Evolutionary conservation across 2,888 invertebrate species (phyloP), one percentile per base, ranked within the genome.

Genomic region (Lasiommata megera): DNA sequence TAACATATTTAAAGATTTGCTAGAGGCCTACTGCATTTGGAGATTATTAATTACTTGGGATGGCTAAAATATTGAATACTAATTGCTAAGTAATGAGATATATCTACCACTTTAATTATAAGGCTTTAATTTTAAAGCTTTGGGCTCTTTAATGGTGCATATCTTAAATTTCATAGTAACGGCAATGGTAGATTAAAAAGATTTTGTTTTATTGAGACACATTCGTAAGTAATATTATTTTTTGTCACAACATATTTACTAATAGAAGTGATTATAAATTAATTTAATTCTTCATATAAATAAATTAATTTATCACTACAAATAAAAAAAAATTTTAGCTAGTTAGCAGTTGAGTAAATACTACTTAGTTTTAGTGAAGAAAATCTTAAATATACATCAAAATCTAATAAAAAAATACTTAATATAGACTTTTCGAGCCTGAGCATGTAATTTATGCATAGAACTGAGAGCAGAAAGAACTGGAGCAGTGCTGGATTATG

Each of bases 111-210:
- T 62, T 40, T 59, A 9, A 50, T 5, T n/a, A 47, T 57, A 56
- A 53, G 51, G 46, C 46, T 54, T 56, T 47, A 41, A 16, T 54
- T 50, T 48, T 18, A 38, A 41, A 43, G 47, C 54, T 56, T 54
- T 62, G 56, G 57, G 62, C 57, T 62, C 54, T 53, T 54, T 17
- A 43, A 54, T 60, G 60, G 62, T 60, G 60, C 62, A 62, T 62
- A 57, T 60, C 56, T 62, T 50, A 40, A 46, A 54, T 52, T 40
- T 54, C 11, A 1, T 56, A 56, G 50, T 51, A 48, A 50, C 23
- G 38, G 17, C 14, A 54, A 37, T 17, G n/a, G n/a, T 51, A 60
- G 41, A 41, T 53, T 56, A 41, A 28, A 41, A 41, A 18, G 16
- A 23, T 38, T 38, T 18, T 6, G 12, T 46, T 23, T 36, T 14